Base-by-base conservation (phyloP, 2,113 vertebrate species). In the Henicopernis longicauda region DNA sequence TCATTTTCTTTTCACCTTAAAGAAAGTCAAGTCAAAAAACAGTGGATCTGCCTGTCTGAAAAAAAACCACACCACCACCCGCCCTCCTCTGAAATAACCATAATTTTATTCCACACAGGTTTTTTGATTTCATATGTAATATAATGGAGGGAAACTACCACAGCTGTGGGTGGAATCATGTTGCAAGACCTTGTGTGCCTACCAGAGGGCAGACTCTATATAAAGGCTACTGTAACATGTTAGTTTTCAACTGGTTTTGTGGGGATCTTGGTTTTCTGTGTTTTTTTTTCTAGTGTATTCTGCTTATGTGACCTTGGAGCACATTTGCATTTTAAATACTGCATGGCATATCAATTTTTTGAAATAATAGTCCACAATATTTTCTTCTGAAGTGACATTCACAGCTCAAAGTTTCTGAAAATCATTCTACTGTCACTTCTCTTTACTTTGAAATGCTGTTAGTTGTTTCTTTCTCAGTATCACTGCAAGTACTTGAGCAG, bases 261-360 rank as follows among this genome's bases (percentile, higher is more conserved):
- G 1, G 5, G 21, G 17, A 11, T 27, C 3, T 8, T 45, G 6
- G 32, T 45, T 87, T 79, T 29, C 32, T 52, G 7, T 9, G 10
- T 0, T 0, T 18, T 15, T 45, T 42, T 61, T 20, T 9, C 6
- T 72, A 45, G 7, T 21, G 4, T 38, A 7, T 40, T 55, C 36
- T 55, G 10, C 31, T 79, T 32, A 32, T 25, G 10, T 6, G 5
- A 70, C 20, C 11, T 65, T 63, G 69, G 55, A 71, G 85, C 26
- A 77, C 11, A 52, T 18, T 38, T 58, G 9, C 27, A 38, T 38
- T 87, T 84, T 81, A 57, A 82, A 62, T 44, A 34, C 9, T 6
- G 2, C 52, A 26, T 36, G 34, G 45, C 13, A 27, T 40, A 44
- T 49, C 6, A 17, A 7, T 34, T 58, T 70, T 34, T 58, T 18